Conservation (phyloP, 2,113 vertebrate species). For the Cyprinodon variegatus region DNA sequence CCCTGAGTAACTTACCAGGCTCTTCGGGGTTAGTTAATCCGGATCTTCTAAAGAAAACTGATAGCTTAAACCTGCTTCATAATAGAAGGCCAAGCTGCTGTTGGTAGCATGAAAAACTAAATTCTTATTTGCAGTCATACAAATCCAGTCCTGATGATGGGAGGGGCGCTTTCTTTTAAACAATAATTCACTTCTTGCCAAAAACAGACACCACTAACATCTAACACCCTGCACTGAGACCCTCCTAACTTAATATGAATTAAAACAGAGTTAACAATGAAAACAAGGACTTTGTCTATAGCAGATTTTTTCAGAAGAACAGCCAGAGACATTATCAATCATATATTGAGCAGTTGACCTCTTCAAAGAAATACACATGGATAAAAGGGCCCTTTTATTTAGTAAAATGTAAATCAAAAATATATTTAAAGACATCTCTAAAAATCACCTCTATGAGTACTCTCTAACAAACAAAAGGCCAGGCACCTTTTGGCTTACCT, state of each 20-base stretch:
- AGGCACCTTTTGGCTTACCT: conserved; percentile 59
- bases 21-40: background rate
- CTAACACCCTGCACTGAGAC: background rate
- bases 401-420: background rate
- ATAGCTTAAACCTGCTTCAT: background rate
- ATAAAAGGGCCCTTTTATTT: background rate
- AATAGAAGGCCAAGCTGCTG: background rate
- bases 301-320: background rate
- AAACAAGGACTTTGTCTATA: background rate
- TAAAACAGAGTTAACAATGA: background rate
- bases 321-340: background rate
- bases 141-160: background rate
- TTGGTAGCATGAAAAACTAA: too few relatives aligned
- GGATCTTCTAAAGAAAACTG: background rate
- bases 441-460: background rate
- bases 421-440: background rate
- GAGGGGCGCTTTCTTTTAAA: background rate
- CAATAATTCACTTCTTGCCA: background rate
- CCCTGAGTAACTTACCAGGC: background rate
- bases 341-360: background rate
- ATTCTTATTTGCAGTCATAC: background rate
- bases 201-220: background rate
- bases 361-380: background rate
- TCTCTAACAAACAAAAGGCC: background rate
- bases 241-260: background rate